Conservation (phyloP, 2,888 invertebrate genomes). For the Leuctra nigra region DNA sequence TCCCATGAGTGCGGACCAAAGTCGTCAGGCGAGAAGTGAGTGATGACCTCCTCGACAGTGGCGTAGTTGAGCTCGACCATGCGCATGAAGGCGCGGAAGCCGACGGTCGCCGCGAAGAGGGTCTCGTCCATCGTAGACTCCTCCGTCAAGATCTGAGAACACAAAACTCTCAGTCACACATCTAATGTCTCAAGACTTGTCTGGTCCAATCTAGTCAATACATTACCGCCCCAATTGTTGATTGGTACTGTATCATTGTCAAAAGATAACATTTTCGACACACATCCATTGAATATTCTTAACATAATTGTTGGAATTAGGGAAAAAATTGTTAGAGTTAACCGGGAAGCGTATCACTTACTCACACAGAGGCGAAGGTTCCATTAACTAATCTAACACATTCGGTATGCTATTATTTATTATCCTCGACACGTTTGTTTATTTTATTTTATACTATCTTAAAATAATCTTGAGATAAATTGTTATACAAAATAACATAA, state of each 20-base stretch:
- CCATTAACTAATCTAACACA: too few species aligned
- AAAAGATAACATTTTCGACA: background rate
- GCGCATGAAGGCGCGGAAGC: constrained; percentile 77
- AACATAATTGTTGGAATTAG: too few species aligned
- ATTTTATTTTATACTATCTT: too few species aligned
- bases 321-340: too few species aligned
- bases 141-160: constrained; percentile 54
- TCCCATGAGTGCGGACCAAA: constrained; percentile 79
- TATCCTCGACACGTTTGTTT: too few species aligned
- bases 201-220: background rate
- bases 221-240: background rate
- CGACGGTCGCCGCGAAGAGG: constrained; percentile 69
- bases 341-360: too few species aligned
- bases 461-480: too few species aligned
- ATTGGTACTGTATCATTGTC: background rate
- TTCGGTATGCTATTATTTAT: too few species aligned
- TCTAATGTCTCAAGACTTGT: background rate
- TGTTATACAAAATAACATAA: too few species aligned
- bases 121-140: constrained; percentile 73
- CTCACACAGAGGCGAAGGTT: too few species aligned
- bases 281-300: too few species aligned
- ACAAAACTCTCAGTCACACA: too few species aligned
- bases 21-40: constrained; percentile 75
- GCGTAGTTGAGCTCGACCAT: constrained; percentile 76
- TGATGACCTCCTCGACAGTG: constrained; percentile 77